These are phyloP conservation scores for Pristionchus fissidentatus DNA, from an alignment of 2,888 invertebrate species.

Conservation along the genomic window DNA sequence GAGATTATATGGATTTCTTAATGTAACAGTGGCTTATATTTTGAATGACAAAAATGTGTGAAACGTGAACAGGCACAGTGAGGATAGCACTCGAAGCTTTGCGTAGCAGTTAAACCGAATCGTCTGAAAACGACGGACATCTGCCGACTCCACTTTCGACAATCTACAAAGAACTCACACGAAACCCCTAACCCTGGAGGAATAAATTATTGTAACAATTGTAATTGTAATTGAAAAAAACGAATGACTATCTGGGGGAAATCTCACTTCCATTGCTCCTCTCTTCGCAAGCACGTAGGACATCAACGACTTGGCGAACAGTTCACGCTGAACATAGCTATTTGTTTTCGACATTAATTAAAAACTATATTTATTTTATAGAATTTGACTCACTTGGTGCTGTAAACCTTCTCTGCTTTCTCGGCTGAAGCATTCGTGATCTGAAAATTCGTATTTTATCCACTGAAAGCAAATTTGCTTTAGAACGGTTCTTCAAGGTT, in stretches of 20 bases:
- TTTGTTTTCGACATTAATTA: too few species aligned
- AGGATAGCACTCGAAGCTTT: too few species aligned
- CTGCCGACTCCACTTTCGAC: not conserved
- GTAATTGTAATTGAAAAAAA: not conserved
- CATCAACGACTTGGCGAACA: conserved; percentile 17
- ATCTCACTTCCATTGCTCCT: not conserved
- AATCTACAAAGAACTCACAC: too few species aligned
- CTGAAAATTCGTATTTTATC: not conserved
- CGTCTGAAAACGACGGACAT: not conserved
- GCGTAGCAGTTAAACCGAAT: not conserved
- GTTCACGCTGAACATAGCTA: conserved; percentile 9
- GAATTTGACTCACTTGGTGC: not conserved
- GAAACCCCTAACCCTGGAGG: too few species aligned
- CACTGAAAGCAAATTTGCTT: too few species aligned
- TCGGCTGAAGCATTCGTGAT: not conserved
- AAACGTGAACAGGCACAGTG: too few species aligned
- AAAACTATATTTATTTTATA: too few species aligned
- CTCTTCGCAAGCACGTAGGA: not conserved
- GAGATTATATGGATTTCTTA: too few species aligned
- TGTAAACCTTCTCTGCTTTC: not conserved
- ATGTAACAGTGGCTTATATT: too few species aligned
- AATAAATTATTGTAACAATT: not conserved
- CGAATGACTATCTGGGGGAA: too few species aligned
- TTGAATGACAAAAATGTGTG: too few species aligned
- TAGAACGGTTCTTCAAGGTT: too few species aligned